Evolutionary conservation across 2,797 vertebrate genomes (phyloP).

Genomic region (Selene dorsalis): DNA sequence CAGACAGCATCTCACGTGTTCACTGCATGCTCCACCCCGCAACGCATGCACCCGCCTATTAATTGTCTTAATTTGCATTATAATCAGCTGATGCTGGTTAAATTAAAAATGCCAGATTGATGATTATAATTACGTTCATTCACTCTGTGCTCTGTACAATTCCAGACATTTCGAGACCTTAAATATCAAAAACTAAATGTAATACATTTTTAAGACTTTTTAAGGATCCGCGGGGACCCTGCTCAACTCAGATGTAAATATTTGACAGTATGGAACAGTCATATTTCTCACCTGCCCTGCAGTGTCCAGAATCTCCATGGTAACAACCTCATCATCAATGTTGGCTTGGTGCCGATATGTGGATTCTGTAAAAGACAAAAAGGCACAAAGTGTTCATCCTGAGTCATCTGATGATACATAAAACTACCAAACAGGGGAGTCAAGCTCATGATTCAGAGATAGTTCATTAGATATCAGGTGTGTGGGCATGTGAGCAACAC

Average conservation of each 20-base stretch:
- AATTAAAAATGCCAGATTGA: too few species aligned
- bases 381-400: neutral
- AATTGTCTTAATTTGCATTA: too few species aligned
- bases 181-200: too few species aligned
- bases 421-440: neutral
- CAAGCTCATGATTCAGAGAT: neutral
- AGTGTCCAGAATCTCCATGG: slow-evolving; percentile 98
- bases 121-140: too few species aligned
- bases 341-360: slow-evolving; percentile 97
- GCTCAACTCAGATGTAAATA: neutral
- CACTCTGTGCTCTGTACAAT: too few species aligned
- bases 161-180: too few species aligned
- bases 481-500: neutral
- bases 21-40: too few species aligned
- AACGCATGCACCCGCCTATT: too few species aligned
- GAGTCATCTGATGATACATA: slow-evolving; percentile 22
- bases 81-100: too few species aligned
- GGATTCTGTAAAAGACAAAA: slow-evolving; percentile 87
- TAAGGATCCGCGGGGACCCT: too few species aligned
- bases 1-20: too few species aligned
- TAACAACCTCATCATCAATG: slow-evolving; percentile 95
- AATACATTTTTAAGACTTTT: too few species aligned
- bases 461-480: neutral
- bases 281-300: slow-evolving; percentile 91
- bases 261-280: neutral